phyloP scores from a whole-genome alignment of 30 jellyfish, hydroid and myxozoan species.

The Clytia hemisphaerica region DNA sequence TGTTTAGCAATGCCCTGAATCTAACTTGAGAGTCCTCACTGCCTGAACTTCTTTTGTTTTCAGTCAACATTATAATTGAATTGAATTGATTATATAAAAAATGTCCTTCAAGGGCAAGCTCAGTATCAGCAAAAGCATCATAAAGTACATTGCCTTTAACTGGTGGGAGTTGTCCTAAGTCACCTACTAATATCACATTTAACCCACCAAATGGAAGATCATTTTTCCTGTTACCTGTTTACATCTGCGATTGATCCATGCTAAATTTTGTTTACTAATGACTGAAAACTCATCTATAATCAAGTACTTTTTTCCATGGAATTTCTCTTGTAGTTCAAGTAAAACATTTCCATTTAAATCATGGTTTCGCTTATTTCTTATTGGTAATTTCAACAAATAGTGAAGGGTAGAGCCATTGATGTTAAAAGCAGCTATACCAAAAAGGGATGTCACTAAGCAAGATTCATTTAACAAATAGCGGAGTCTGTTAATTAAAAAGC shows the following conservation, averaged over 20 bases:
- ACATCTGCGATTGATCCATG: constrained; percentile 26
- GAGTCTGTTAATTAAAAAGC: constrained; percentile 11
- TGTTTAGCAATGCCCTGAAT: constrained; percentile 8
- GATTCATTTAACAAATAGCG: not conserved
- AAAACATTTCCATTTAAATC: constrained; percentile 5
- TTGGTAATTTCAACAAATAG: constrained; percentile 11
- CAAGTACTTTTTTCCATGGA: not conserved
- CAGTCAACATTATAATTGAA: not conserved
- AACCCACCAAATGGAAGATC: constrained; percentile 20
- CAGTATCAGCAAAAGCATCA: not conserved
- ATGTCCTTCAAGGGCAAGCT: constrained; percentile 1
- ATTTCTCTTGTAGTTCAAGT: not conserved
- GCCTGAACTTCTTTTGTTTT: constrained; percentile 16
- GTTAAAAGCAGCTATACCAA: constrained; percentile 28
- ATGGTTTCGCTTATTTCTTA: not conserved
- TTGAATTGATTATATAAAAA: constrained; percentile 5
- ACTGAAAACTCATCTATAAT: constrained; percentile 32
- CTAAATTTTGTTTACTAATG: constrained; percentile 10
- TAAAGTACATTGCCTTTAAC: constrained; percentile 24
- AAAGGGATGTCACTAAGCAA: not conserved
- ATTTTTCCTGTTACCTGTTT: constrained; percentile 20
- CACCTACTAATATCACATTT: constrained; percentile 21
- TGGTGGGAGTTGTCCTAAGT: constrained; percentile 33
- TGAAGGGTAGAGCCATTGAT: constrained; percentile 21
- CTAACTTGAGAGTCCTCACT: too few relatives aligned